phyloP scores from a whole-genome alignment of 2,888 invertebrate genomes.

The Lasioglossum lativentre region DNA sequence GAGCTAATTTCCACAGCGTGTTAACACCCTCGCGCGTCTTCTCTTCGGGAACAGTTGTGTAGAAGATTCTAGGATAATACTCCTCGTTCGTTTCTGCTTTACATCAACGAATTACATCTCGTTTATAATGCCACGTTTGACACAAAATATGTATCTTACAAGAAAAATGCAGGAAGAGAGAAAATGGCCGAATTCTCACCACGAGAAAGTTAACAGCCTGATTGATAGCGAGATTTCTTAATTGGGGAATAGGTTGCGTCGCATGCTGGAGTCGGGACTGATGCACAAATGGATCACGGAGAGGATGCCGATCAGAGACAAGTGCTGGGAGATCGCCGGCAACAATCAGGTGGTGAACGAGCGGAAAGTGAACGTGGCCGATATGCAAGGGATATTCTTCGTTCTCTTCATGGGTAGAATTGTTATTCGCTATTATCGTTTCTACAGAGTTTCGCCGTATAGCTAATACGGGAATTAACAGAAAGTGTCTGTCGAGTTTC shows the following conservation, averaged over 20 bases:
- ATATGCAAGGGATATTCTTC: constrained; percentile 97
- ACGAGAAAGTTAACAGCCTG: neutral
- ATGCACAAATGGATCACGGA: constrained; percentile 93
- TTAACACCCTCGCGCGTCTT: neutral
- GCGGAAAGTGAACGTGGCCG: constrained; percentile 94
- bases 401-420: constrained; percentile 91
- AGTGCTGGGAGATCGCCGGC: constrained; percentile 89
- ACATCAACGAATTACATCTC: neutral
- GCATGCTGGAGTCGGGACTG: constrained; percentile 94
- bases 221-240: neutral
- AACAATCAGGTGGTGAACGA: constrained; percentile 90
- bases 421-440: neutral
- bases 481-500: constrained; percentile 45
- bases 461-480: neutral
- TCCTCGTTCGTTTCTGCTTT: neutral
- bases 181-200: neutral
- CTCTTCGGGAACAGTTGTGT: neutral
- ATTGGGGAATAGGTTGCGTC: constrained; percentile 88
- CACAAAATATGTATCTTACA: neutral
- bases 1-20: neutral
- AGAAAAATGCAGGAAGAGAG: neutral
- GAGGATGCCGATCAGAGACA: constrained; percentile 91
- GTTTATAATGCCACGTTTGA: neutral
- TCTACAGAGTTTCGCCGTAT: neutral
- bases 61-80: neutral